Evolutionary conservation across 2,113 vertebrate species (phyloP).

Genomic region (Stomatorhinus ivindoensis): DNA sequence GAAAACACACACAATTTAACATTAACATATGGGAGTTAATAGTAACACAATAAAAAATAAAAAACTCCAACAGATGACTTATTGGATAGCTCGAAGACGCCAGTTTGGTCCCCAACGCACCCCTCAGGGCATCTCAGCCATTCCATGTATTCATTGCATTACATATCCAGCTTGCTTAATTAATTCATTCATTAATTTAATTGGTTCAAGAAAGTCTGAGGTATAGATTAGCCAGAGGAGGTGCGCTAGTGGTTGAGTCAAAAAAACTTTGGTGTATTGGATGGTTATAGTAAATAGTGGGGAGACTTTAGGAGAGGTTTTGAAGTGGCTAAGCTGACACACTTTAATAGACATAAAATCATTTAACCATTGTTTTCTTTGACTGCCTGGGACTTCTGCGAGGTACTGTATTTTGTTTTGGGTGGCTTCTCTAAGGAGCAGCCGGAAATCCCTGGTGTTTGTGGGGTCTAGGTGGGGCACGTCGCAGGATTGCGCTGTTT

Average conservation of each 20-base stretch:
- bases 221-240: background rate
- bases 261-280: background rate
- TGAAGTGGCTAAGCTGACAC: background rate
- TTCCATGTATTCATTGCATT: background rate
- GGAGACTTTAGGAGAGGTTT: background rate
- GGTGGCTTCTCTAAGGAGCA: background rate
- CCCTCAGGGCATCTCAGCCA: background rate
- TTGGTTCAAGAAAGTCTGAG: background rate
- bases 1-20: background rate
- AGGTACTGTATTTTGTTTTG: background rate
- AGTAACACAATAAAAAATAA: background rate
- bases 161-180: background rate
- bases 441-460: background rate
- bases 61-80: background rate
- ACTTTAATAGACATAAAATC: background rate
- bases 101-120: background rate
- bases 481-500: too few species aligned
- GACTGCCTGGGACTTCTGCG: background rate
- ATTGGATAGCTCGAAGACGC: background rate
- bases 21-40: background rate
- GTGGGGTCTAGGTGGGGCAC: background rate
- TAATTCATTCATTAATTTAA: background rate
- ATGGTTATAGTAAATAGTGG: background rate
- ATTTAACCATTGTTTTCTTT: background rate
- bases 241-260: background rate